Conservation (phyloP, 2,888 invertebrate genomes). For the Xanthia togata region DNA sequence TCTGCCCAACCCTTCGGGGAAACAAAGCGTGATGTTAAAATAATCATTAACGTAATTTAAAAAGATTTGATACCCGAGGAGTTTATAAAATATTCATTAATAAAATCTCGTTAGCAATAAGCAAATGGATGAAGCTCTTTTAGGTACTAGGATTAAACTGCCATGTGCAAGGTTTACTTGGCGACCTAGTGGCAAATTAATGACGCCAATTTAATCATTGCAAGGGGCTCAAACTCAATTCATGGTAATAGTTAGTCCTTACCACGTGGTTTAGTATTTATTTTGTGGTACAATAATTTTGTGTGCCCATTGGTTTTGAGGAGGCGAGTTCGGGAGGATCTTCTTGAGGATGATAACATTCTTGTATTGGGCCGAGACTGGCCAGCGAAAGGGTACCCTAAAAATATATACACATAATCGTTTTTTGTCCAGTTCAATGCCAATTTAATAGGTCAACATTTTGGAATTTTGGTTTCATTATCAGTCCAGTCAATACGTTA, state of each 20-base stretch:
- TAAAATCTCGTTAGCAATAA: background rate
- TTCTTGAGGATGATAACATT: conserved; percentile 13
- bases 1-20: no score
- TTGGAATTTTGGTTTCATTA: background rate
- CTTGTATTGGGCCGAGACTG: conserved; percentile 20
- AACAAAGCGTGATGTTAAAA: no score
- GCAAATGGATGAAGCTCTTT: background rate
- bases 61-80: background rate
- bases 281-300: conserved; percentile 25
- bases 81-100: background rate
- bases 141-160: background rate
- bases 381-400: conserved; percentile 32
- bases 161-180: background rate
- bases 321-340: background rate
- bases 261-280: conserved; percentile 41
- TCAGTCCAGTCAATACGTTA: conserved; percentile 12
- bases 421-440: conserved; percentile 9
- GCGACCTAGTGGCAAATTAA: background rate
- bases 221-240: background rate
- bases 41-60: background rate
- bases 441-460: background rate
- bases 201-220: background rate
- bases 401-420: conserved; percentile 46
- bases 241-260: conserved; percentile 48
- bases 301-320: conserved; percentile 6